A percentile compares a stretch with the other conserved stretches of the same genome.
phyloP scores from a whole-genome alignment of 2,888 invertebrate genomes.

The Latrodectus hesperus region DNA sequence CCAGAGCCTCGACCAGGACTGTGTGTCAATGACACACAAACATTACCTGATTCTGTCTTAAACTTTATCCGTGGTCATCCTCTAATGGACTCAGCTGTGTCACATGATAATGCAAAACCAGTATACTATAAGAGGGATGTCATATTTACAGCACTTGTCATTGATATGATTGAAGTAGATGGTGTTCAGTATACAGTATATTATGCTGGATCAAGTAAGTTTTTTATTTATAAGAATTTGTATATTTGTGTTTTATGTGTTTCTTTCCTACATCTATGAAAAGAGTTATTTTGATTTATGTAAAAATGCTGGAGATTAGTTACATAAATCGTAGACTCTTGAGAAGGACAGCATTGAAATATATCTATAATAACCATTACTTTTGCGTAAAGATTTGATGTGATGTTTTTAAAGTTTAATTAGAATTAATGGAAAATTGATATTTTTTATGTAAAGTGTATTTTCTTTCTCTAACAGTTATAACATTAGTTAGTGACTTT shows the following conservation, averaged over 20 bases:
- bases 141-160: slow-evolving; percentile 92
- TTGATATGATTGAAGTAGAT: slow-evolving; percentile 89
- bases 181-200: slow-evolving; percentile 89
- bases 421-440: too few relatives aligned
- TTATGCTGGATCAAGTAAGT: slow-evolving; percentile 93
- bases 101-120: slow-evolving; percentile 93
- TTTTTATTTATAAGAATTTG: background rate
- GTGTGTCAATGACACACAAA: slow-evolving; percentile 94
- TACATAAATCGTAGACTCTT: too few relatives aligned
- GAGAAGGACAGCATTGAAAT: too few relatives aligned
- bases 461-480: too few relatives aligned
- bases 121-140: slow-evolving; percentile 94
- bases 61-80: slow-evolving; percentile 98
- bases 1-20: slow-evolving; percentile 95
- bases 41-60: slow-evolving; percentile 87
- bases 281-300: too few relatives aligned
- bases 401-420: too few relatives aligned
- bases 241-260: background rate
- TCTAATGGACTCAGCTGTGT: slow-evolving; percentile 96
- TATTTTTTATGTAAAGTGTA: too few relatives aligned
- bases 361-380: too few relatives aligned
- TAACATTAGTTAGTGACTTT: too few relatives aligned
- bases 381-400: too few relatives aligned
- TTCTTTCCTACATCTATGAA: background rate
- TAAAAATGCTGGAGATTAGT: too few relatives aligned